A percentile compares a stretch with the other conserved stretches of the same genome.
These are phyloP conservation scores for Holacanthella duospinosa DNA, from an alignment of 2,888 invertebrate genomes.

Conservation along the genomic window DNA sequence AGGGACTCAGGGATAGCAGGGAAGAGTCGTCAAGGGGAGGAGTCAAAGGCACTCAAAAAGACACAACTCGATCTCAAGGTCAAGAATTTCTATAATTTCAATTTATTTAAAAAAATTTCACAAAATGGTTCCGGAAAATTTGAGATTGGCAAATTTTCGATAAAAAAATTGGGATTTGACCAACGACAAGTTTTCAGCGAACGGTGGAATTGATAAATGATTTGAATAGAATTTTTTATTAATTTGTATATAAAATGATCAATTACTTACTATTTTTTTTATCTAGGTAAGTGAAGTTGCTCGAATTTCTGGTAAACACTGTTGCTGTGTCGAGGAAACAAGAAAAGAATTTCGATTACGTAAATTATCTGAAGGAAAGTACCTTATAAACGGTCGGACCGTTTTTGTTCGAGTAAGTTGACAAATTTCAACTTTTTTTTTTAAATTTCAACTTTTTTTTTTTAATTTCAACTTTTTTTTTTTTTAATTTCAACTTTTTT, in stretches of 20 bases:
- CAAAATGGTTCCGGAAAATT: too few relatives aligned
- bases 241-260: not conserved
- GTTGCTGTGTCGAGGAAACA: conserved; percentile 56
- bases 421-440: not conserved
- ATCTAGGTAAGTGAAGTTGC: conserved; percentile 58
- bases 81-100: too few relatives aligned
- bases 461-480: conserved; percentile 6
- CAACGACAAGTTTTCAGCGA: too few relatives aligned
- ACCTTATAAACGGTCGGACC: conserved; percentile 73
- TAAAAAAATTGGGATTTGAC: too few relatives aligned
- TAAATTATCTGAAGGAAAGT: conserved; percentile 75
- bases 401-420: conserved; percentile 71
- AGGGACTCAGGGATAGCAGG: conserved; percentile 43
- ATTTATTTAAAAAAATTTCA: too few relatives aligned
- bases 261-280: not conserved
- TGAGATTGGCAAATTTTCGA: too few relatives aligned
- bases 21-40: conserved; percentile 19
- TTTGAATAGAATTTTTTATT: not conserved
- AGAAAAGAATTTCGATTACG: conserved; percentile 64
- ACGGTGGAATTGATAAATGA: too few relatives aligned
- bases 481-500: too few relatives aligned
- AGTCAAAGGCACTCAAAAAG: conserved; percentile 41
- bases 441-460: not conserved
- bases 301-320: conserved; percentile 60
- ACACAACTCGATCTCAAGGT: conserved; percentile 59